Percentiles rank a stretch among this genome's conserved stretches.
phyloP scores from a whole-genome alignment of 2,888 invertebrate species.

The Sericinus montela region DNA sequence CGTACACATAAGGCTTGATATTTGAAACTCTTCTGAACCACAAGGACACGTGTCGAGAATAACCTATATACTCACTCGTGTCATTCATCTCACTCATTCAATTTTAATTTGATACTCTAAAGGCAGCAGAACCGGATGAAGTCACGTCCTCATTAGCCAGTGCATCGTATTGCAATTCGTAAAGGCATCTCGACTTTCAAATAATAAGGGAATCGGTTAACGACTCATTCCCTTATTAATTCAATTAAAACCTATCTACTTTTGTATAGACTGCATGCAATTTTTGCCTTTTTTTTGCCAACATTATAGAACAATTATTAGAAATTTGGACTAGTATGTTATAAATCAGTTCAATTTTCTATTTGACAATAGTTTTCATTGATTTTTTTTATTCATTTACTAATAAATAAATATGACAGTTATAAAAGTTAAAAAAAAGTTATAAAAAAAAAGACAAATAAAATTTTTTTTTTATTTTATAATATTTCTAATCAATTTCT shows the following conservation, averaged over 20 bases:
- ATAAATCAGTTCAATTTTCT: no score
- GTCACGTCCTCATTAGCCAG: slow-evolving; percentile 63
- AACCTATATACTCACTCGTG: slow-evolving; percentile 28
- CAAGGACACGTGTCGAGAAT: slow-evolving; percentile 28
- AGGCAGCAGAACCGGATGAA: slow-evolving; percentile 40
- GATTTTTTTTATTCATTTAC: no score
- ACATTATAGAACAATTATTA: no score
- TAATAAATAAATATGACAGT: no score
- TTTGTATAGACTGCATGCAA: no score
- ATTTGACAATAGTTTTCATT: no score
- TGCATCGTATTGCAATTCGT: slow-evolving; percentile 48
- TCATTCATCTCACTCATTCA: slow-evolving; percentile 11
- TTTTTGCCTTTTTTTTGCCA: no score
- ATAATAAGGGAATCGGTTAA: background rate
- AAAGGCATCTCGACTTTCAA: slow-evolving; percentile 8
- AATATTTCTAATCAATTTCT: no score
- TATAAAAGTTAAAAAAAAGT: no score
- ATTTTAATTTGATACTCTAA: slow-evolving; percentile 27
- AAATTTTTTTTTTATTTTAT: no score
- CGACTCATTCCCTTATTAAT: background rate
- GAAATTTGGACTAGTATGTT: no score
- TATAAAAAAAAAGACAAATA: no score
- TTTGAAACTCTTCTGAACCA: slow-evolving; percentile 19
- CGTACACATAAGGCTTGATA: background rate
- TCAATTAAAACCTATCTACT: background rate